Base-by-base conservation (phyloP, 2,113 vertebrate species). In the Spilogale gracilis region DNA sequence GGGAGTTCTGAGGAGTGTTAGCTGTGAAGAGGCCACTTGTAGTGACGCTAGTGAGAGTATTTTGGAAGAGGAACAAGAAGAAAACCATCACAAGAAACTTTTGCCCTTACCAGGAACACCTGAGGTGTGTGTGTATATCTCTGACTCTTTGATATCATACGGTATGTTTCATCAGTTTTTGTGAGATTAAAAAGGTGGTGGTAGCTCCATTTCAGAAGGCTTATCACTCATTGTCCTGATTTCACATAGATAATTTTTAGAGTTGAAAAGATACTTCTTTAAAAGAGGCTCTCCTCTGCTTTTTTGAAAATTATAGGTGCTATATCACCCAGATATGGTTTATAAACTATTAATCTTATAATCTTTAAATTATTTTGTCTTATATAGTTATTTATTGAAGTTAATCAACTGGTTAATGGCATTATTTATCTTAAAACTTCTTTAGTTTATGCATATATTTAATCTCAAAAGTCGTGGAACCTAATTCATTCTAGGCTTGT, bases 21-120 rank as follows among this genome's bases (percentile, higher is more conserved):
- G 99, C 98, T 98, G 95, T 45, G 99, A 99, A 78, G 99, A 99
- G 96, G 97, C 98, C 14, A 48, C 98, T 2, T 98, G 99, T 97
- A 99, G 99, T 73, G 99, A 99, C 97, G 98, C 99, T 94, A 99
- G 99, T 0, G 99, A 99, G 94, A 99, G 99, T 86, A 97, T 99
- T 71, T 96, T 99, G 4, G 98, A 99, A 84, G 99, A 99, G 61
- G 99, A 99, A n/a, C 98, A 96, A 0, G 99, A 99, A 60, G 99
- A 99, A 89, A 98, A 98, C 69, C 97, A 97, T 32, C 98, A 93
- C 0, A 98, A 98, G 80, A 98, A 98, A 63, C 98, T 96, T 13
- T 89, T 97, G 65, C 97, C 99, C 50, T 93, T 97, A 32, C 89
- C 98, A 78, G 99, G 98, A 95, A 97, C 95, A 67, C 96, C 95